Conservation (phyloP, 2,888 invertebrate species). For the Oscheius sp. region DNA sequence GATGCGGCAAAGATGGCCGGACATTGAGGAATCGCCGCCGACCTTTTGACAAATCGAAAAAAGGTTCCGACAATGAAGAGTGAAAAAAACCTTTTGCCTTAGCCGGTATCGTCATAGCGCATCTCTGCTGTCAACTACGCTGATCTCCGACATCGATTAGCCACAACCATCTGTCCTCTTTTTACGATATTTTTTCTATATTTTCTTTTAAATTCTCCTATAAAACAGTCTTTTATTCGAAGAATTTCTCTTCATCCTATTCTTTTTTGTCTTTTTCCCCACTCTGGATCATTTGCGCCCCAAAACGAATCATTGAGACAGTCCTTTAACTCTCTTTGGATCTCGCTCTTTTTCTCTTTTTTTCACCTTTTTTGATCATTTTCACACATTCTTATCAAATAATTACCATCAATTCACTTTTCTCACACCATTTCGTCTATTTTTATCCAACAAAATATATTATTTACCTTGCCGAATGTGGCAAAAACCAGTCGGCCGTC, state of each 20-base stretch:
- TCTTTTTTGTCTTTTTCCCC: too few species aligned
- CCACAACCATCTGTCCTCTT: not conserved
- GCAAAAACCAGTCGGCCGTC: too few species aligned
- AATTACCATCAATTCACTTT: not conserved
- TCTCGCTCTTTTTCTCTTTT: not conserved
- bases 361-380: not conserved
- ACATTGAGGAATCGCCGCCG: too few species aligned
- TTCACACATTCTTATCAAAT: not conserved
- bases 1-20: too few species aligned
- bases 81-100: not conserved
- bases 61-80: not conserved
- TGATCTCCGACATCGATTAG: constrained; percentile 15
- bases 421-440: not conserved
- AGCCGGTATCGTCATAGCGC: constrained; percentile 1
- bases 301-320: not conserved
- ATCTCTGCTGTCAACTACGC: not conserved
- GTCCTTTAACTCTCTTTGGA: constrained; percentile 7
- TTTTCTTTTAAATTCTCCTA: not conserved
- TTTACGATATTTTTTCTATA: not conserved
- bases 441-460: too few species aligned
- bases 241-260: not conserved
- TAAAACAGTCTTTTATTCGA: not conserved
- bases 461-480: too few species aligned
- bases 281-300: not conserved
- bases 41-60: constrained; percentile 6